These are phyloP conservation scores for Spongilla lacustris DNA, from an alignment of 37 sponge, comb jelly and placozoan species.

Conservation along the genomic window DNA sequence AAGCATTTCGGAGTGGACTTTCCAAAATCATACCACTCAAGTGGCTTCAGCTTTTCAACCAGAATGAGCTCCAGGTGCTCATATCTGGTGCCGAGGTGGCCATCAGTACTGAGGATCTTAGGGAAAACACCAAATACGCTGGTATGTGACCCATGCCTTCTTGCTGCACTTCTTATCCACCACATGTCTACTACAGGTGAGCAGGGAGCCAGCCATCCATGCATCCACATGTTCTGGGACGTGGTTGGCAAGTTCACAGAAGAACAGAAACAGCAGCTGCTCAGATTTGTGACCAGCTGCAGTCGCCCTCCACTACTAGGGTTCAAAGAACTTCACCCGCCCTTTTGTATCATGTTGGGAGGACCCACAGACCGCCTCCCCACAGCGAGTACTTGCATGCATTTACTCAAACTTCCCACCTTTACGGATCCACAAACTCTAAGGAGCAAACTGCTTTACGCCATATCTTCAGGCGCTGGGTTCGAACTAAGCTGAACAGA, in stretches of 20 bases:
- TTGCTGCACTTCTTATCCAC: neutral
- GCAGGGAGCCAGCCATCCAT: conserved; percentile 63
- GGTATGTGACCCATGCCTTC: conserved; percentile 19
- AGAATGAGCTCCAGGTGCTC: conserved; percentile 74
- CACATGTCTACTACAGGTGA: conserved; percentile 54
- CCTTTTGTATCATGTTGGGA: conserved; percentile 76
- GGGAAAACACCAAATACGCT: conserved; percentile 58
- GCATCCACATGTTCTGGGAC: conserved; percentile 91
- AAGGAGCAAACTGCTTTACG: conserved; percentile 83
- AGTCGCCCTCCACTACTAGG: conserved; percentile 95
- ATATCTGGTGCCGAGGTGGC: conserved; percentile 83
- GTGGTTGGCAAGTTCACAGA: conserved; percentile 73
- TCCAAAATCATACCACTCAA: conserved; percentile 66
- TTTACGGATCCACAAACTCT: conserved; percentile 65
- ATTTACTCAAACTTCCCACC: conserved; percentile 90
- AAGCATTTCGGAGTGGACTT: conserved; percentile 77
- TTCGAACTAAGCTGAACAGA: conserved; percentile 92
- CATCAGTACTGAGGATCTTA: conserved; percentile 67
- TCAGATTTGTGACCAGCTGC: conserved; percentile 98
- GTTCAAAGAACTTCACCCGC: conserved; percentile 92
- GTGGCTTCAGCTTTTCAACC: conserved; percentile 86
- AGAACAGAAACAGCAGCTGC: conserved; percentile 72
- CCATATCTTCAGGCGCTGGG: conserved; percentile 92
- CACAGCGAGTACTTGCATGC: conserved; percentile 96
- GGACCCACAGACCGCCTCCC: conserved; percentile 81